These are phyloP conservation scores for Drosophila anceps DNA, from an alignment of 2,888 invertebrate species.

Conservation along the genomic window DNA sequence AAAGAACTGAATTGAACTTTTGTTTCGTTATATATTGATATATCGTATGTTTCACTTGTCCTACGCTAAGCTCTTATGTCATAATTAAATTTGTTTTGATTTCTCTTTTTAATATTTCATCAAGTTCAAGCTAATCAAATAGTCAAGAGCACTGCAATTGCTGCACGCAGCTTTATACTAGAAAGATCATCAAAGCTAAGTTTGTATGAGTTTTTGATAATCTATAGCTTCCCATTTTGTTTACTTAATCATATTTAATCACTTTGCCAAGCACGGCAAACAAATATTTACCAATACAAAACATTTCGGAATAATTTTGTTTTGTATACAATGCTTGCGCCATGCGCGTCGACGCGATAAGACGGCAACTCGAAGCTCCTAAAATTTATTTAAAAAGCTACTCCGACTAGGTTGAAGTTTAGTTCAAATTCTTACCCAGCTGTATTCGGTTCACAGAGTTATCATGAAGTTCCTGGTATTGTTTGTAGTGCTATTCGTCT, in stretches of 20 bases:
- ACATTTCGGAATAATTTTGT: conserved; percentile 1
- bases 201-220: conserved; percentile 7
- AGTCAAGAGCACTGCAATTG: neutral
- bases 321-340: conserved; percentile 3
- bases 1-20: neutral
- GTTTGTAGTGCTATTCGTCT: conserved; percentile 3
- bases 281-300: conserved; percentile 16
- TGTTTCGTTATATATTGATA: neutral
- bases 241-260: conserved; percentile 2
- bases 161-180: neutral
- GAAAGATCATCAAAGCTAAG: conserved; percentile 9
- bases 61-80: neutral
- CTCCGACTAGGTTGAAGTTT: neutral
- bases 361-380: neutral
- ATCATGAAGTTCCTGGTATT: conserved; percentile 15
- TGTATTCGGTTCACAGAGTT: neutral
- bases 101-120: neutral
- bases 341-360: neutral
- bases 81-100: no score
- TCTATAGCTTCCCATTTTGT: neutral
- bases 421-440: neutral
- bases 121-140: neutral
- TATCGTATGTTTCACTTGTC: neutral
- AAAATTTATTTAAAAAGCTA: neutral
- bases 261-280: neutral